Evolutionary conservation across 2,797 vertebrate species (phyloP), one percentile per base, ranked within the genome.

Genomic region (Numenius phaeopus): DNA sequence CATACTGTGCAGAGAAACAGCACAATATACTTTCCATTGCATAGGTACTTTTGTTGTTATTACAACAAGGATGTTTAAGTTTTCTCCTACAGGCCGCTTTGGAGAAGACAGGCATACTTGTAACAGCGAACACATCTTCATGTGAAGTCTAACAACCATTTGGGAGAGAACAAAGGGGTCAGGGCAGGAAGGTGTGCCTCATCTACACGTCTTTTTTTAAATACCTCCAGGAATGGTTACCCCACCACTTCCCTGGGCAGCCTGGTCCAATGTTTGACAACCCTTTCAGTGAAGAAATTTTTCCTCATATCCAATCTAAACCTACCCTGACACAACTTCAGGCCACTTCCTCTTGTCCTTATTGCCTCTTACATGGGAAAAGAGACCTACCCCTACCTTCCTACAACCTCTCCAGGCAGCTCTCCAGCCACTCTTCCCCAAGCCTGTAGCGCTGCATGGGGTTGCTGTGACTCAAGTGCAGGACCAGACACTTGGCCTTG

Each of bases 351-450:
- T 64, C 39, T 64, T 30, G 39, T 42, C 27, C 29, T 64, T 64
- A 22, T 64, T 14, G 2, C 39, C 29, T 42, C 19, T 22, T 42
- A 30, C 9, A 30, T 64, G 27, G 27, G 40, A 64, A 27, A 29
- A 64, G 61, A 64, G 27, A 29, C 12, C 4, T 3, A 29, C 13
- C 61, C 61, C 27, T 11, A 61, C 13, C 39, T 40, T 16, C 11
- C 24, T 27, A 27, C 59, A 19, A 39, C 24, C 16, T 27, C 50
- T 52, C 0, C 0, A 10, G 20, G 19, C 15, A 78, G 29, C 8
- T 39, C 66, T 55, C 7, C 66, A 10, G 59, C 11, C 9, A 5
- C 8, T 49, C 54, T 42, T 18, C 10, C 32, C 26, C 16, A n/a
- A 24, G 39, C 21, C 18, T 80, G 70, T 10, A 8, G 22, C 1